phyloP scores from a whole-genome alignment of 2,888 invertebrate genomes.

The Palloptera scutellata region DNA sequence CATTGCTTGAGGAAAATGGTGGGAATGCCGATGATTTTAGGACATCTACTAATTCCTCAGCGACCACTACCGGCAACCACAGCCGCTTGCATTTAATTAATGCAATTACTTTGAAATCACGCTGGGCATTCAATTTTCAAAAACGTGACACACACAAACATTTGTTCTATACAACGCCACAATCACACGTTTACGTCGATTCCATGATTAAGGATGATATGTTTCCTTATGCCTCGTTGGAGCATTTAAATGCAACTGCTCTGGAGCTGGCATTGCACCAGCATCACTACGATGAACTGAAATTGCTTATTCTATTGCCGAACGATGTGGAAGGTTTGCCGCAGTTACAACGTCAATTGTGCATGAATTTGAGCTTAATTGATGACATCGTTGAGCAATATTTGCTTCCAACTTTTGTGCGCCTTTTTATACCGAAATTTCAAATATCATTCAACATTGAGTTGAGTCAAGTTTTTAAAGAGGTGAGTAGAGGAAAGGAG shows the following conservation, averaged over 20 bases:
- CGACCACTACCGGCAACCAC: background rate
- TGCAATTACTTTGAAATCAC: slow-evolving; percentile 36
- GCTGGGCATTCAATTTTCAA: slow-evolving; percentile 45
- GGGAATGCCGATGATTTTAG: background rate
- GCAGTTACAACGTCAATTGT: slow-evolving; percentile 31
- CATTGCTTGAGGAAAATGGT: slow-evolving; percentile 7
- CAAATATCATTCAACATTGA: slow-evolving; percentile 31
- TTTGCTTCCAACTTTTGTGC: slow-evolving; percentile 34
- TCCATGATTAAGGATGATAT: slow-evolving; percentile 44
- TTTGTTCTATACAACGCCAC: slow-evolving; percentile 29
- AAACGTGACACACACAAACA: slow-evolving; percentile 42
- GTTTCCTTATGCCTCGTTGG: slow-evolving; percentile 37
- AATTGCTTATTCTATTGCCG: slow-evolving; percentile 39
- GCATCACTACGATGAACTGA: slow-evolving; percentile 32
- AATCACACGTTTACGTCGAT: slow-evolving; percentile 37
- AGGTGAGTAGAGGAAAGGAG: slow-evolving; percentile 29
- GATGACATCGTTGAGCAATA: slow-evolving; percentile 12
- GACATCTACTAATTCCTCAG: too few relatives aligned
- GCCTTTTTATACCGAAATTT: slow-evolving; percentile 43
- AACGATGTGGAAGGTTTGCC: slow-evolving; percentile 37
- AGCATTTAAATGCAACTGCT: slow-evolving; percentile 42
- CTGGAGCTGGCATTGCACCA: slow-evolving; percentile 40
- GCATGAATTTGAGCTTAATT: slow-evolving; percentile 32
- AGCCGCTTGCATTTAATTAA: slow-evolving; percentile 18
- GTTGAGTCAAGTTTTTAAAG: slow-evolving; percentile 33